A percentile compares a stretch with the other conserved stretches of the same genome.
Conservation (phyloP, 1,140 invertebrate genomes). For the Drosophila saltans region DNA sequence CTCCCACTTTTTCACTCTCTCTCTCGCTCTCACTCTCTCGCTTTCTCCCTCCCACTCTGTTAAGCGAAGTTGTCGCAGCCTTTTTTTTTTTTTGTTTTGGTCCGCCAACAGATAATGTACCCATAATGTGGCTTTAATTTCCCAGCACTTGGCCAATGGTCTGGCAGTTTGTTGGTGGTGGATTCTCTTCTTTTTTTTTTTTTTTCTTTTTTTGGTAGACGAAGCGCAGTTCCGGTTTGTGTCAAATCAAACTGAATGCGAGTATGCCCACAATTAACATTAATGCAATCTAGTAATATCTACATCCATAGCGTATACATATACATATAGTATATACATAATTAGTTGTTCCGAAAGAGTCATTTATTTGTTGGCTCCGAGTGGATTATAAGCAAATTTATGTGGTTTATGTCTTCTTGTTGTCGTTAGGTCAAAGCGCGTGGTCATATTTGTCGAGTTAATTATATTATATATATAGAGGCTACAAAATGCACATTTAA, state of each 20-base stretch:
- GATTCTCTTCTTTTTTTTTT: slow-evolving; percentile 6
- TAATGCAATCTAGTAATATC: slow-evolving; percentile 25
- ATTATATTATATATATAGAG: slow-evolving; percentile 39
- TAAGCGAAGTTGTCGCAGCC: slow-evolving; percentile 56
- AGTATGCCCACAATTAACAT: slow-evolving; percentile 58
- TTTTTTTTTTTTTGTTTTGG: too few species aligned
- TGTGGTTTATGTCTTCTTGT: neutral
- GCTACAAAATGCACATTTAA: slow-evolving; percentile 59
- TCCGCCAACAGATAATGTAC: slow-evolving; percentile 59
- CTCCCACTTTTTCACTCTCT: slow-evolving; percentile 9
- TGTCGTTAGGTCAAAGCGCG: slow-evolving; percentile 25
- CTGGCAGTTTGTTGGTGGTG: slow-evolving; percentile 40
- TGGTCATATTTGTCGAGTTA: slow-evolving; percentile 49
- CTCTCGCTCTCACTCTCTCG: slow-evolving; percentile 13
- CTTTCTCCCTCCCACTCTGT: slow-evolving; percentile 3
- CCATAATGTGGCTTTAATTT: slow-evolving; percentile 66
- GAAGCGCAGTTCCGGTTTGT: slow-evolving; percentile 70
- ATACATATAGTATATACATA: slow-evolving; percentile 24
- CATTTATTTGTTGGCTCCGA: slow-evolving; percentile 44
- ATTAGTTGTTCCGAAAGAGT: slow-evolving; percentile 67
- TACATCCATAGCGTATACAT: slow-evolving; percentile 24
- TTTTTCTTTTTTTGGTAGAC: slow-evolving; percentile 34
- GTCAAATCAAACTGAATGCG: slow-evolving; percentile 34
- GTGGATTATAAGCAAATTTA: slow-evolving; percentile 29
- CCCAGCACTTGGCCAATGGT: slow-evolving; percentile 42